These are phyloP conservation scores for Oreochromis tanganicae DNA, from an alignment of 2,113 vertebrate species.

Conservation along the genomic window DNA sequence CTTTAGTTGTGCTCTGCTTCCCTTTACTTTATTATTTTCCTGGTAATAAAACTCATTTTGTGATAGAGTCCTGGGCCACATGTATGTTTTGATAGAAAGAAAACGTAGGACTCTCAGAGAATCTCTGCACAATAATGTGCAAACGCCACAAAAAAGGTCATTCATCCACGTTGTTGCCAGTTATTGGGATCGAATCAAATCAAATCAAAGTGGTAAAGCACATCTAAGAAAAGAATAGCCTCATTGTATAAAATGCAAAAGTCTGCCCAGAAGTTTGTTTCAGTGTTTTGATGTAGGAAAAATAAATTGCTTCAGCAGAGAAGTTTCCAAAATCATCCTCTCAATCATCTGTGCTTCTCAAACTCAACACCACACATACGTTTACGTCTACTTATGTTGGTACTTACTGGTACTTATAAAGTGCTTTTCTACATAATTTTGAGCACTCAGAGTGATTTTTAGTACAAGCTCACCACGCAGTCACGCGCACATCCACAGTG, in stretches of 20 bases:
- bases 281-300: background rate
- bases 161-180: background rate
- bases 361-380: background rate
- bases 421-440: background rate
- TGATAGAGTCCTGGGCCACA: background rate
- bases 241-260: background rate
- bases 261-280: background rate
- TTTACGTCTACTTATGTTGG: background rate
- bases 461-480: fast-evolving
- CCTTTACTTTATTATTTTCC: background rate
- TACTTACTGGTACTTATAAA: background rate
- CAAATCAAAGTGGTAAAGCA: background rate
- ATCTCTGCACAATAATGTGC: background rate
- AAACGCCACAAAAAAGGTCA: background rate
- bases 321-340: background rate
- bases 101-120: background rate
- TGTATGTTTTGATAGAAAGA: background rate
- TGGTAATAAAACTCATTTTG: fast-evolving
- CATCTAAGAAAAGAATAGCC: background rate
- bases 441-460: background rate
- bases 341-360: background rate
- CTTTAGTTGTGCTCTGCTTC: background rate
- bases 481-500: fast-evolving
- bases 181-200: background rate
- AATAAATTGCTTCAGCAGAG: background rate